These are phyloP conservation scores for Platyrinchus mystaceus DNA, from an alignment of 2,797 vertebrate genomes.

Conservation along the genomic window DNA sequence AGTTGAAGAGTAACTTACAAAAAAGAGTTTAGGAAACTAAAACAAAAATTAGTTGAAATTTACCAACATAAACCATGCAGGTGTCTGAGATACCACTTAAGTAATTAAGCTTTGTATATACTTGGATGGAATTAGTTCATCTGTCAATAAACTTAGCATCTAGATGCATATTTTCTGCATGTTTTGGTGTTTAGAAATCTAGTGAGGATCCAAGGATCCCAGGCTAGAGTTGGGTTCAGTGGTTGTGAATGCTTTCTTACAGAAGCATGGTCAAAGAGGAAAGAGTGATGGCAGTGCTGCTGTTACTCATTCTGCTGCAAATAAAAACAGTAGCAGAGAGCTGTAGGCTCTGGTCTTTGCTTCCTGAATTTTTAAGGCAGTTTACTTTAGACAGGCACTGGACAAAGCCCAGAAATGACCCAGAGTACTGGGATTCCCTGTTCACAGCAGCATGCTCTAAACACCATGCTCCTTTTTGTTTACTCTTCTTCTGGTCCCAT, in stretches of 20 bases:
- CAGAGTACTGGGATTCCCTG: background rate
- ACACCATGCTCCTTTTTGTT: background rate
- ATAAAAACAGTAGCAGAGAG: background rate
- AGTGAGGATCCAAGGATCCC: background rate
- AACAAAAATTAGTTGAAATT: background rate
- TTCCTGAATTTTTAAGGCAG: background rate
- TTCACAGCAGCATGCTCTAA: background rate
- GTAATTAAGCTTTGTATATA: background rate
- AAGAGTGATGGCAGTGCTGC: background rate
- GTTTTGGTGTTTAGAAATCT: background rate
- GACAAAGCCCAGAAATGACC: background rate
- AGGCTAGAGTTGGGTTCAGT: background rate
- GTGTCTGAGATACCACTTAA: background rate
- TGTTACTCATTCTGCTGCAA: background rate
- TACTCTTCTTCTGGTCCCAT: background rate
- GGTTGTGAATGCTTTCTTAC: background rate
- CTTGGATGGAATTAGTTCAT: background rate
- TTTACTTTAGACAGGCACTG: background rate
- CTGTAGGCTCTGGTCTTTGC: background rate
- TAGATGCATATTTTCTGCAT: background rate
- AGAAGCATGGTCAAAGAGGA: background rate
- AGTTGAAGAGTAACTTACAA: background rate
- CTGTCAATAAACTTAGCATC: background rate
- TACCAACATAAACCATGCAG: background rate
- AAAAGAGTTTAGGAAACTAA: background rate